phyloP scores from a whole-genome alignment of 2,113 vertebrate species.

The Anolis sagrei region DNA sequence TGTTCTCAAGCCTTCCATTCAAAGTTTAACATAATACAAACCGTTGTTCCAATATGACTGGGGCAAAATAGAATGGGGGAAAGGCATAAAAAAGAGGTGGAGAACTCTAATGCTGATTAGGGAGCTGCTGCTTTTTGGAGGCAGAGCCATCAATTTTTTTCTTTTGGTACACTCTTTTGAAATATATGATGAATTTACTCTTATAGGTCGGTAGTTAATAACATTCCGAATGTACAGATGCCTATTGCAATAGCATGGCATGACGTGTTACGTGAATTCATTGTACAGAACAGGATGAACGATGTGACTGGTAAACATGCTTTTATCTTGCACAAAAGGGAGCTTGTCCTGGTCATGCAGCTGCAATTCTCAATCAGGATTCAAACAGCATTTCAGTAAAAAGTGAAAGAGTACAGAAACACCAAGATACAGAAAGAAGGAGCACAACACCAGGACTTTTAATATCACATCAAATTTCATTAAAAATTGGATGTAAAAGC shows the following conservation, averaged over 20 bases:
- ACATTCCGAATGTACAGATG: constrained; percentile 20
- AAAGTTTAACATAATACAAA: neutral
- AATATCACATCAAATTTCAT: neutral
- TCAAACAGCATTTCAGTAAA: neutral
- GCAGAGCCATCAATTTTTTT: neutral
- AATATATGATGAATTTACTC: neutral
- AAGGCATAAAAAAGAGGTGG: neutral
- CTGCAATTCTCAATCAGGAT: constrained; percentile 44
- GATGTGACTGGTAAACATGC: constrained; percentile 34
- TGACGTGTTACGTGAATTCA: constrained; percentile 2
- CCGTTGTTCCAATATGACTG: neutral
- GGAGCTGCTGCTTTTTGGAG: neutral
- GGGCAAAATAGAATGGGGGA: neutral
- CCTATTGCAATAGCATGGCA: constrained; percentile 21
- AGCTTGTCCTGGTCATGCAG: constrained; percentile 43
- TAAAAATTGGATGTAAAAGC: neutral
- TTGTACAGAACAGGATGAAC: constrained; percentile 25
- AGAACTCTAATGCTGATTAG: neutral
- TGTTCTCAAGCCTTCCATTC: neutral
- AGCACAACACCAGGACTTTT: neutral
- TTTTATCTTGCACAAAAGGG: constrained; percentile 12
- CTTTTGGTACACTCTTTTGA: neutral
- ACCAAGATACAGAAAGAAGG: neutral
- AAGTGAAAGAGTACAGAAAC: neutral
- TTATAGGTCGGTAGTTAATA: neutral